Percentiles rank a stretch among this genome's conserved stretches.
These are phyloP conservation scores for Gnathonemus echidnorhynchus DNA, from an alignment of 2,113 vertebrate genomes.

Conservation along the genomic window DNA sequence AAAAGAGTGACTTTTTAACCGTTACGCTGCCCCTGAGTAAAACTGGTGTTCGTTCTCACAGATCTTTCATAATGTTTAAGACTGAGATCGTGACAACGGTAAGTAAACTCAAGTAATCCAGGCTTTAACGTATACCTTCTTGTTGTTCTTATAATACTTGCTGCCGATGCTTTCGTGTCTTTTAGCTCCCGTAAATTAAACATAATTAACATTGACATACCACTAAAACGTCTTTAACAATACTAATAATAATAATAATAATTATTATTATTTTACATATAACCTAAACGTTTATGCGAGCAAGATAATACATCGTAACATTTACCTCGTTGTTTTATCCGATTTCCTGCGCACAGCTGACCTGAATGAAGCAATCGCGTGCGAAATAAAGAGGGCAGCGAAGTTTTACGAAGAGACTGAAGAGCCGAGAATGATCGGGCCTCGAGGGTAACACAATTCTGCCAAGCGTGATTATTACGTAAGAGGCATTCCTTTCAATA, in stretches of 20 bases:
- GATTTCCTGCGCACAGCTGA: not conserved
- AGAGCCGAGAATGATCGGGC: not conserved
- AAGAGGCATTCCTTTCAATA: not conserved
- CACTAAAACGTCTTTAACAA: not conserved
- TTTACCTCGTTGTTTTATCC: not conserved
- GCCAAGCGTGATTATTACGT: not conserved
- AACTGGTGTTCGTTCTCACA: not conserved
- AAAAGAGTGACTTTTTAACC: conserved; percentile 42
- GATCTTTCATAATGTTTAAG: not conserved
- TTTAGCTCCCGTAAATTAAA: not conserved
- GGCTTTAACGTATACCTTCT: not conserved
- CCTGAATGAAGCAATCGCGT: not conserved
- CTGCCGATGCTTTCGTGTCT: not conserved
- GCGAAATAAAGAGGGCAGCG: not conserved
- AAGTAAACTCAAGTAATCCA: not conserved
- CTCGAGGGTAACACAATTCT: not conserved
- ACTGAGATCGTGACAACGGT: not conserved
- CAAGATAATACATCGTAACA: not conserved
- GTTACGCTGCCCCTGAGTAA: conserved; percentile 20
- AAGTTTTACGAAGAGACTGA: not conserved
- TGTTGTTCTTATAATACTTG: not conserved
- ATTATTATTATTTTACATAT: not conserved
- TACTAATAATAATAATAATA: not conserved
- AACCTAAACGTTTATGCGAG: not conserved
- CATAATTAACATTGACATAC: not conserved